Conservation (phyloP, 1,140 invertebrate genomes). For the Mya arenaria region DNA sequence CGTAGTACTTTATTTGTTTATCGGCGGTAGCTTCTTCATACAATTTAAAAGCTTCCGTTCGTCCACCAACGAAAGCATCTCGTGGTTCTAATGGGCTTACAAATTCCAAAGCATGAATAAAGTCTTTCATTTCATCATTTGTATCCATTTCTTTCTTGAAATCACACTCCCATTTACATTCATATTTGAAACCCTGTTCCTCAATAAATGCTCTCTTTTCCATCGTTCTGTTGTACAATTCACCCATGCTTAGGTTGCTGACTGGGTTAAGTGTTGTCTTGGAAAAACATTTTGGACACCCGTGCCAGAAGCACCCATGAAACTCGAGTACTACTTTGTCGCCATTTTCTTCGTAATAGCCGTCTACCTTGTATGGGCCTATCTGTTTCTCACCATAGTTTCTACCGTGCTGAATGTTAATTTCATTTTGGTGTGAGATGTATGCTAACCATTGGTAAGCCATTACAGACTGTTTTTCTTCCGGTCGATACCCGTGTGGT, state of each 20-base stretch:
- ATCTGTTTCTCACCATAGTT: background rate
- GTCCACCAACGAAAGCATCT: background rate
- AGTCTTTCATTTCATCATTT: background rate
- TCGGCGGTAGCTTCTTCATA: background rate
- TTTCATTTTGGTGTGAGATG: no score
- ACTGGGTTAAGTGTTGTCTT: background rate
- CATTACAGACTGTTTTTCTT: background rate
- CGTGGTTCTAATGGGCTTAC: background rate
- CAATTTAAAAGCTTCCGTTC: background rate
- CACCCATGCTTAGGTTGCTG: constrained; percentile 18
- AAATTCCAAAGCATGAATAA: background rate
- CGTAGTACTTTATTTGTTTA: background rate
- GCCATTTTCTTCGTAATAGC: background rate
- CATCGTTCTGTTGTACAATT: constrained; percentile 30
- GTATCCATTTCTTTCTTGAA: background rate
- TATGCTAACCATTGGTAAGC: background rate
- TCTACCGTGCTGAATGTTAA: constrained; percentile 9
- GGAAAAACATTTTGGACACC: constrained; percentile 50
- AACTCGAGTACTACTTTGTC: constrained; percentile 30
- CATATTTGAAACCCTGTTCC: background rate
- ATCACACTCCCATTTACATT: background rate
- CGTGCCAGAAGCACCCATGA: constrained; percentile 53
- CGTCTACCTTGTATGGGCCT: constrained; percentile 6
- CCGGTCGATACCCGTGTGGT: background rate
- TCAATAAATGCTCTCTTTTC: background rate